Evolutionary conservation across 1,140 invertebrate species (phyloP).

Genomic region (Aporrectodea caliginosa): DNA sequence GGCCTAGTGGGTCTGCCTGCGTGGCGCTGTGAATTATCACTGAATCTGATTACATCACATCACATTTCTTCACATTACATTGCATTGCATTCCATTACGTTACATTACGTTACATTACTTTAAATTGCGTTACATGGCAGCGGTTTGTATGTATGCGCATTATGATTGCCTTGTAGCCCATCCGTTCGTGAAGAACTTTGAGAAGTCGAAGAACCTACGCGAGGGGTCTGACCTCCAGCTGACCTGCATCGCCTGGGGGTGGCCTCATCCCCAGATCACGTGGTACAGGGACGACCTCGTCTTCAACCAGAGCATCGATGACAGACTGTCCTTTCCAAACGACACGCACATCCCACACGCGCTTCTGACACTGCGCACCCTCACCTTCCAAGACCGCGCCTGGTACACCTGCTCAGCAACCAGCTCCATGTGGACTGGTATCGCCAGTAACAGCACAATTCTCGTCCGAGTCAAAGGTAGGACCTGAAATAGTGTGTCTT

Average conservation of each 20-base stretch:
- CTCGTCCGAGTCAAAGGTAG: constrained; percentile 73
- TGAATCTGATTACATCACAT: too few species aligned
- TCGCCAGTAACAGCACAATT: constrained; percentile 54
- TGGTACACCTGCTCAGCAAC: constrained; percentile 64
- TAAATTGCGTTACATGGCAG: too few species aligned
- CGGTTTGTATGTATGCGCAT: too few species aligned
- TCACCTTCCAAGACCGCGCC: constrained; percentile 65
- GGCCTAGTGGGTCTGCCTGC: too few species aligned
- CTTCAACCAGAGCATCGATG: constrained; percentile 2
- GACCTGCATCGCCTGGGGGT: constrained; percentile 44
- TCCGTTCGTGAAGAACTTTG: background rate
- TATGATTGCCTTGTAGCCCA: background rate
- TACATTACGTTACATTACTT: too few species aligned
- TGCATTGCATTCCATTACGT: too few species aligned
- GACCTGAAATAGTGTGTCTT: too few species aligned
- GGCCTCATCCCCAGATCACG: constrained; percentile 38
- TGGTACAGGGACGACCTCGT: constrained; percentile 40
- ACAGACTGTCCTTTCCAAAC: constrained; percentile 41
- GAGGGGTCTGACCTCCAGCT: constrained; percentile 46
- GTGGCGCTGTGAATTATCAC: too few species aligned
- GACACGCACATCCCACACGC: constrained; percentile 42
- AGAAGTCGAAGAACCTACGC: constrained; percentile 44
- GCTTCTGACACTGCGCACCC: constrained; percentile 60
- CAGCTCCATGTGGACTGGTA: constrained; percentile 21
- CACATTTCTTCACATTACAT: too few species aligned